These are phyloP conservation scores for Drosophila cardini DNA, from an alignment of 1,140 invertebrate species.

Conservation along the genomic window DNA sequence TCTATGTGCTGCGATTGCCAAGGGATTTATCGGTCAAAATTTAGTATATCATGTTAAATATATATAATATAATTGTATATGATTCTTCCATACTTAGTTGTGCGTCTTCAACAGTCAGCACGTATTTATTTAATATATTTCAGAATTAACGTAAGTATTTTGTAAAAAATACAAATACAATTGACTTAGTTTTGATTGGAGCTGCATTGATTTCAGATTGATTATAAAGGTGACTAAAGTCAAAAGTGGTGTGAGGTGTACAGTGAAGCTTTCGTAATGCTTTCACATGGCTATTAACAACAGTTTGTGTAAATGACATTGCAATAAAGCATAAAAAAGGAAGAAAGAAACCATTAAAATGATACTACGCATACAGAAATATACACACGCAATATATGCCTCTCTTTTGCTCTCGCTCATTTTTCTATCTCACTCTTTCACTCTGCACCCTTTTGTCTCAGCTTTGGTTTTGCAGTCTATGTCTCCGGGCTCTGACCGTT, in stretches of 20 bases:
- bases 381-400: not conserved
- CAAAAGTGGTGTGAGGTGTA: not conserved
- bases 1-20: too few species aligned
- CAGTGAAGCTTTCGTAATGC: not conserved
- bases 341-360: conserved; percentile 64
- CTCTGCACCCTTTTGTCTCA: conserved; percentile 24
- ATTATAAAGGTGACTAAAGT: not conserved
- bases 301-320: conserved; percentile 79
- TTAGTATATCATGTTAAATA: too few species aligned
- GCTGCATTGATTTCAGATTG: not conserved
- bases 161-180: too few species aligned
- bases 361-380: conserved; percentile 29
- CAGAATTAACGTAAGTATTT: too few species aligned
- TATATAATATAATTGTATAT: too few species aligned
- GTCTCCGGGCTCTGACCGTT: conserved; percentile 24
- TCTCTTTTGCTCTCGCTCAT: conserved; percentile 1
- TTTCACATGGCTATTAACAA: conserved; percentile 69
- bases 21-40: too few species aligned
- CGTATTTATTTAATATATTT: too few species aligned
- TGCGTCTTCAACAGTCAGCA: too few species aligned
- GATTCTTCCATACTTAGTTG: too few species aligned
- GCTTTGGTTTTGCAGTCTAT: conserved; percentile 15
- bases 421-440: not conserved
- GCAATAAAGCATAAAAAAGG: conserved; percentile 69
- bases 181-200: too few species aligned